phyloP scores from a whole-genome alignment of 2,113 vertebrate genomes.

The Trochalopteron elliotii region DNA sequence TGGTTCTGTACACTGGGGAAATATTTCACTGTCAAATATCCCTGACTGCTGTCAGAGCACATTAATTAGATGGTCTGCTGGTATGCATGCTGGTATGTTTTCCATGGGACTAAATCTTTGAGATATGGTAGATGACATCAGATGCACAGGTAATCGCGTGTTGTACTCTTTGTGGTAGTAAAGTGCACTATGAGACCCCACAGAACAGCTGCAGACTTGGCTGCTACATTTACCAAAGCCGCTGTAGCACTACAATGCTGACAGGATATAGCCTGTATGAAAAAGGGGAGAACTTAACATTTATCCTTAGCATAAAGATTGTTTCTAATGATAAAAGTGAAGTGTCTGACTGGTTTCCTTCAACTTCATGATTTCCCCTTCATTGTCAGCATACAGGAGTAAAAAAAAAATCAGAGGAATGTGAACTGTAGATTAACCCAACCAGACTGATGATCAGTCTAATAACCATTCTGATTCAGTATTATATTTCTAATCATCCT shows the following conservation, averaged over 20 bases:
- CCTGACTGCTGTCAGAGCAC: not conserved
- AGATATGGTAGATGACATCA: not conserved
- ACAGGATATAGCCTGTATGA: not conserved
- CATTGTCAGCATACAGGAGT: not conserved
- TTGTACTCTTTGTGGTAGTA: not conserved
- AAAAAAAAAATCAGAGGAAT: not conserved
- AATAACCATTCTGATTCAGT: not conserved
- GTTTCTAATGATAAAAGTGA: not conserved
- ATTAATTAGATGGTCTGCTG: not conserved
- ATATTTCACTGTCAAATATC: not conserved
- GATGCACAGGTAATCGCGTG: not conserved
- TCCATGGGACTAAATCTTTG: not conserved
- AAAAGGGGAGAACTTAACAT: not conserved
- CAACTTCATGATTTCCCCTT: not conserved
- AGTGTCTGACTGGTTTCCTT: not conserved
- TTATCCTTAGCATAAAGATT: not conserved
- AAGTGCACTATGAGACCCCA: fast-evolving
- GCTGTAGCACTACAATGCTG: not conserved
- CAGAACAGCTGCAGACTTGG: not conserved
- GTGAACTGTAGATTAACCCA: not conserved
- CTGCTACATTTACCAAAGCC: not conserved
- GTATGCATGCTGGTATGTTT: not conserved
- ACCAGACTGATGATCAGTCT: not conserved
- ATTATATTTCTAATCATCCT: not conserved
- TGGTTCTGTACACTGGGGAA: not conserved